Base-by-base conservation (phyloP, 2,113 vertebrate genomes). In the Prunella fulvescens region DNA sequence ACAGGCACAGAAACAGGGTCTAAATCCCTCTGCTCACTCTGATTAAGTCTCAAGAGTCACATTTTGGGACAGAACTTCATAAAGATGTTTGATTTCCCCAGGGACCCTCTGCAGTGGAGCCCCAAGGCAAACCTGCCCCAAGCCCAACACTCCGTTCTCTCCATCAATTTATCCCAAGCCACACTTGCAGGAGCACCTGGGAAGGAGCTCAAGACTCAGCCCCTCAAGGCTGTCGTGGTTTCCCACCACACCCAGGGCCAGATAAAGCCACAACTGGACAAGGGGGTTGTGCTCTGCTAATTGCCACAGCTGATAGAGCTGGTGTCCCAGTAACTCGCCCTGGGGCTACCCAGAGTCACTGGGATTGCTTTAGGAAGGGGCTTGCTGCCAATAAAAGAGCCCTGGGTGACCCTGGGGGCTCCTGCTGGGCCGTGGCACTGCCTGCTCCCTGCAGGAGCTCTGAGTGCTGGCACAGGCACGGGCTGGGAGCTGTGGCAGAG, bases 261-360 rank as follows among this genome's bases (percentile, higher is more conserved):
- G 64, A 12, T 35, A 78, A 82, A 83, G 83, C 87, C 89, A 54
- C 83, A 19, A 24, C n/a, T 39, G 4, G 28, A 1, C 66, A 31
- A 3, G 80, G 74, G 54, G 66, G 67, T n/a, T 80, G 84, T 72
- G 77, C 31, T 35, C 76, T 87, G 92, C 93, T 94, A 44, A 92
- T 66, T 96, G 89, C 94, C 94, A 81, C 73, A 8, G 42, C 8
- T 71, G 60, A 7, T 24, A 7, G 62, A 92, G 80, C 89, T 47
- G 29, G 71, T 93, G 94, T 93, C 93, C 94, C 96, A 16, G 90
- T 71, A 92, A 94, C 91, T 92, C 76, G 2, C 78, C 76, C 37
- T 76, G 93, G 91, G 81, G 94, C 92, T 88, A n/a, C 76, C 44
- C 57, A 53, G 92, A 94, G 96, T 88, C 94, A 47, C 93, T 14